Percentiles rank a stretch among this genome's conserved stretches.
Evolutionary conservation across 2,888 invertebrate genomes (phyloP).

Genomic region (Podabrus alpinus): DNA sequence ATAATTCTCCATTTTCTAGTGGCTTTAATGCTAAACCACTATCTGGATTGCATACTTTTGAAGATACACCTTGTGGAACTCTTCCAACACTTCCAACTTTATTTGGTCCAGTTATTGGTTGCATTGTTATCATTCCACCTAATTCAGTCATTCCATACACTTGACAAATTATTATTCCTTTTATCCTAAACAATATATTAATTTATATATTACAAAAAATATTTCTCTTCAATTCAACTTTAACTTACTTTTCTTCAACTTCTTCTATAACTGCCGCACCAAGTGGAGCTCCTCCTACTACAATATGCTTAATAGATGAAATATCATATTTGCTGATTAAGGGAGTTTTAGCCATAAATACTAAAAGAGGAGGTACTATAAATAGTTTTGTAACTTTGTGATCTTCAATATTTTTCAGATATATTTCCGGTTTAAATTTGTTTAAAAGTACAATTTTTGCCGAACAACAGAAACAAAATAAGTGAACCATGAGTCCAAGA

Average conservation of each 20-base stretch:
- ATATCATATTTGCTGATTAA: neutral
- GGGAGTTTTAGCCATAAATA: neutral
- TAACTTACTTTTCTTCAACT: constrained; percentile 38
- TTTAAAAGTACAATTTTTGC: neutral
- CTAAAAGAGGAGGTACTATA: neutral
- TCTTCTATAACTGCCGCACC: constrained; percentile 63
- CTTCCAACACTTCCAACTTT: constrained; percentile 58
- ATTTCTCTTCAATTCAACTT: neutral
- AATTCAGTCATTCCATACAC: constrained; percentile 13
- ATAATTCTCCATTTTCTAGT: constrained; percentile 75
- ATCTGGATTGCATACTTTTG: constrained; percentile 62
- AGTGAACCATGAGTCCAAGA: neutral
- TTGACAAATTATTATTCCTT: neutral
- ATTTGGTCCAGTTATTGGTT: neutral
- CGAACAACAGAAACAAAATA: neutral
- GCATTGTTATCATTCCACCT: neutral
- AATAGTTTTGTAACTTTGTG: neutral
- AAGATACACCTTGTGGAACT: constrained; percentile 62
- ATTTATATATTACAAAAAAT: constrained; percentile 29
- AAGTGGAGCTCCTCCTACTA: neutral
- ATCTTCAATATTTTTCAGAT: neutral
- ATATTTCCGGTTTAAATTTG: neutral
- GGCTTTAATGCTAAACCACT: constrained; percentile 64
- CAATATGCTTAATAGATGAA: neutral
- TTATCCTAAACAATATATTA: constrained; percentile 6